A percentile compares a stretch with the other conserved stretches of the same genome.
Conservation (phyloP, 2,113 vertebrate species). For the Chiloscyllium plagiosum region DNA sequence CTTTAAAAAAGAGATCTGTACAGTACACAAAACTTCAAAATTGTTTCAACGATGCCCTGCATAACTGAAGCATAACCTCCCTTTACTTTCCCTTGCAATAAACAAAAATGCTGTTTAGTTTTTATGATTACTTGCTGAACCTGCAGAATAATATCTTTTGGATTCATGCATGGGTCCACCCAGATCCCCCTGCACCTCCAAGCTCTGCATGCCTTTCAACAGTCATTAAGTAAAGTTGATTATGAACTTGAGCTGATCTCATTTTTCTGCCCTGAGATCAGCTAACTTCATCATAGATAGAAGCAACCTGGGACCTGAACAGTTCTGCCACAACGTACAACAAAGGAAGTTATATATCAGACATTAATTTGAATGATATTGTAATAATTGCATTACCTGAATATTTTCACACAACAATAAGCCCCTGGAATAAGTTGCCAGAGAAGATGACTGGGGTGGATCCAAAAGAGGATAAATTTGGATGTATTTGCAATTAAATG, state of each 20-base stretch:
- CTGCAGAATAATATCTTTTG: too few relatives aligned
- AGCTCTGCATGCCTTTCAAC: background rate
- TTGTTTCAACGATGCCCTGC: too few relatives aligned
- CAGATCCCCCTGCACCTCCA: too few relatives aligned
- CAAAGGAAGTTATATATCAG: background rate
- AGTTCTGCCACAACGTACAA: background rate
- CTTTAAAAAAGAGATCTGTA: too few relatives aligned
- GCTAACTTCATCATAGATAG: background rate
- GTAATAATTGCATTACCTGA: background rate
- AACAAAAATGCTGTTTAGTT: too few relatives aligned
- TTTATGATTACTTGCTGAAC: too few relatives aligned
- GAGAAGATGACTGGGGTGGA: background rate
- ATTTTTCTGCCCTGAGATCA: background rate
- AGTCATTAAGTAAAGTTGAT: background rate
- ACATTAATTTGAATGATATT: background rate
- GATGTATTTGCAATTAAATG: background rate
- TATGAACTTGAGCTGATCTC: background rate
- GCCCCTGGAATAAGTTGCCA: background rate
- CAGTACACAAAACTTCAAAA: too few relatives aligned
- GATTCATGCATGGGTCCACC: too few relatives aligned
- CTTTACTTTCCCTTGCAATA: too few relatives aligned
- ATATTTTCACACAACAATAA: background rate
- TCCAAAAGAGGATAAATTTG: background rate
- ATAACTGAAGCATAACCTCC: too few relatives aligned
- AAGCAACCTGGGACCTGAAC: background rate